Percentiles rank a stretch among this genome's conserved stretches.
Conservation (phyloP, 2,113 vertebrate genomes). For the Bungarus multicinctus region DNA sequence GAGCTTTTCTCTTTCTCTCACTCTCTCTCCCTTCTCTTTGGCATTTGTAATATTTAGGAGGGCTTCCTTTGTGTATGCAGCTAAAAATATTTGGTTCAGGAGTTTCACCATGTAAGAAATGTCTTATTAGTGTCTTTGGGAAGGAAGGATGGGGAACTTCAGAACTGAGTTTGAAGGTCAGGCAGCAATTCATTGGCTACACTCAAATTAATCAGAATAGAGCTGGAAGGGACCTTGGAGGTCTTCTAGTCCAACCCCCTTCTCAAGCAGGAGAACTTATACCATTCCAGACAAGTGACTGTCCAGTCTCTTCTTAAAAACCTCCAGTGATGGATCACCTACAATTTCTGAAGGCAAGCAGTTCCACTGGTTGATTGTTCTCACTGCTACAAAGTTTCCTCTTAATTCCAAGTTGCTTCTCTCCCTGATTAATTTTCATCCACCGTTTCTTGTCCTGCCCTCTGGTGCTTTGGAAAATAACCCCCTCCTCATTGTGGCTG, state of each 20-base stretch:
- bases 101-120: constrained; percentile 57
- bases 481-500: no score
- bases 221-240: no score
- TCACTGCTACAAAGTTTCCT: neutral
- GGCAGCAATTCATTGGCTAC: neutral
- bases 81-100: constrained; percentile 59
- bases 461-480: neutral
- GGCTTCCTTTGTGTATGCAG: constrained; percentile 44
- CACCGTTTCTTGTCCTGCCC: neutral
- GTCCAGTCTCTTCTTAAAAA: neutral
- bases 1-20: neutral
- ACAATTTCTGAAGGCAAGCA: neutral
- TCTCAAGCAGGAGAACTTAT: no score
- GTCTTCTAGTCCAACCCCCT: neutral
- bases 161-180: constrained; percentile 17
- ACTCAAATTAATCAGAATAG: neutral
- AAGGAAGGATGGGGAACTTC: constrained; percentile 52
- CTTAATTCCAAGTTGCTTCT: neutral
- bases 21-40: neutral
- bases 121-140: constrained; percentile 51
- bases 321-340: neutral
- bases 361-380: neutral
- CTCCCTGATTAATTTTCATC: neutral
- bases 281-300: neutral
- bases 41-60: constrained; percentile 63